Evolutionary conservation across 2,888 invertebrate genomes (phyloP).

Genomic region (Lepidocyrtoides sp.): DNA sequence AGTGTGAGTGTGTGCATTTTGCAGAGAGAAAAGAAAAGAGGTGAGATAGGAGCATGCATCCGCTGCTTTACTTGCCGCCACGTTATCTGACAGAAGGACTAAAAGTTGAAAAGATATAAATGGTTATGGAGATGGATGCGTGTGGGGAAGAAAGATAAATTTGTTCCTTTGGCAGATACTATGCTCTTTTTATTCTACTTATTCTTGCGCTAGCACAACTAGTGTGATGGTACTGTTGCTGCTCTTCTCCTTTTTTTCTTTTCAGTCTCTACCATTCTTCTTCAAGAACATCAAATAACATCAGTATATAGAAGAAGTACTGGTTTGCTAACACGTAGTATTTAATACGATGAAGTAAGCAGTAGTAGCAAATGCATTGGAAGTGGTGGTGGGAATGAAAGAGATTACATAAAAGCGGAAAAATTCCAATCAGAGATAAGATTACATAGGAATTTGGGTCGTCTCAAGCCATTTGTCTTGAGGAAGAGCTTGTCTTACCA

Average conservation of each 20-base stretch:
- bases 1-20: background rate
- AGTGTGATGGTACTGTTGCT: background rate
- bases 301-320: background rate
- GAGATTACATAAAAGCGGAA: constrained; percentile 74
- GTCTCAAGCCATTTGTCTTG: constrained; percentile 71
- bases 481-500: constrained; percentile 38
- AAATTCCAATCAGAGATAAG: constrained; percentile 81
- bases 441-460: constrained; percentile 76
- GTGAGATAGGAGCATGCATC: background rate
- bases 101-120: constrained; percentile 49
- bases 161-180: constrained; percentile 56
- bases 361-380: background rate
- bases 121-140: constrained; percentile 68
- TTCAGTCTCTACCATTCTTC: background rate
- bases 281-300: constrained; percentile 16
- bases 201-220: background rate
- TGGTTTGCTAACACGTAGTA: background rate
- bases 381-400: constrained; percentile 48
- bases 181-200: background rate
- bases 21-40: background rate
- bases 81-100: constrained; percentile 46
- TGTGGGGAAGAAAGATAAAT: constrained; percentile 47
- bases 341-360: constrained; percentile 13
- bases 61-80: too few relatives aligned
- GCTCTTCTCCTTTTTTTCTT: background rate